Conservation (phyloP, 2,888 invertebrate genomes). For the Acleris holmiana region DNA sequence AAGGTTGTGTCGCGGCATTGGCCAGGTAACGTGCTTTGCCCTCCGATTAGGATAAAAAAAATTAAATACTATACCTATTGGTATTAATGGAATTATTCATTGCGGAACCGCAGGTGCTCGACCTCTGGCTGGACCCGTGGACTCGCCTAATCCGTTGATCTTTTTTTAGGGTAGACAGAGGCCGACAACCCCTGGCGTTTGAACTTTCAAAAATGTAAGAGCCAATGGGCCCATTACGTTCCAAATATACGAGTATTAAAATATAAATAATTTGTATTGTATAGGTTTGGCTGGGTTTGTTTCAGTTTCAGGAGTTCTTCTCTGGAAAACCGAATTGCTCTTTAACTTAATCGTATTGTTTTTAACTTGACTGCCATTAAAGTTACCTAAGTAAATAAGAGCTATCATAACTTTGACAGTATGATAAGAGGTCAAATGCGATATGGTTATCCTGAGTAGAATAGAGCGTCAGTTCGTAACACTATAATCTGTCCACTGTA, state of each 20-base stretch:
- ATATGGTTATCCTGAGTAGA: too few species aligned
- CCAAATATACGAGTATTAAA: conserved; percentile 1
- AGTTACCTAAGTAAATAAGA: too few species aligned
- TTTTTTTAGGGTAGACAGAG: conserved; percentile 45
- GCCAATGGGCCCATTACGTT: conserved; percentile 22
- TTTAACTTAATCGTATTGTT: too few species aligned
- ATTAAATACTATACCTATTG: conserved; percentile 46
- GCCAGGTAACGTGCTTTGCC: conserved; percentile 56
- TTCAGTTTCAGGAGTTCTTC: too few species aligned
- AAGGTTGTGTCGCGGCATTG: conserved; percentile 69
- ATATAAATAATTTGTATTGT: neutral
- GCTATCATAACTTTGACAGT: too few species aligned
- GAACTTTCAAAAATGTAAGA: conserved; percentile 47
- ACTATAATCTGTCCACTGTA: too few species aligned
- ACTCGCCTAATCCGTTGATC: conserved; percentile 33
- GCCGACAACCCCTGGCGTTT: conserved; percentile 53
- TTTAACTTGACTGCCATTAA: too few species aligned
- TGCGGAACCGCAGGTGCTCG: conserved; percentile 65
- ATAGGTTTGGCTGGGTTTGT: neutral
- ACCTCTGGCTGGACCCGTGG: conserved; percentile 55
- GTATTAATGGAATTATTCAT: conserved; percentile 39
- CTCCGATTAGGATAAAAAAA: conserved; percentile 53
- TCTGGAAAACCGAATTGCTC: too few species aligned
- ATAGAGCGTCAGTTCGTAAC: too few species aligned
- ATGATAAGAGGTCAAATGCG: too few species aligned